A percentile compares a stretch with the other conserved stretches of the same genome.
These are phyloP conservation scores for Pissodes strobi DNA, from an alignment of 1,140 invertebrate genomes.

Conservation along the genomic window DNA sequence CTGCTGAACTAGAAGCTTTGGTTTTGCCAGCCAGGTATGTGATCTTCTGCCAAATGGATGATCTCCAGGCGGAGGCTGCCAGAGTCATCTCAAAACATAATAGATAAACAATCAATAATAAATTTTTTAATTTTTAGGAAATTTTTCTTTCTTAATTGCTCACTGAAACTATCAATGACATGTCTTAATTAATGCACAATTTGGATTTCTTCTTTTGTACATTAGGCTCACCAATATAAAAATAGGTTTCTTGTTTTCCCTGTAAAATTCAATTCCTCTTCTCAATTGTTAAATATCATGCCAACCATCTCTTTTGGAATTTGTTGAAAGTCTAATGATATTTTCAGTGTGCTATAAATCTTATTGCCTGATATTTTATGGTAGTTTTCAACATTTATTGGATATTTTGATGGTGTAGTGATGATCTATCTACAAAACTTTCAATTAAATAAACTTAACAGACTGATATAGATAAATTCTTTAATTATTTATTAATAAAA, in stretches of 20 bases:
- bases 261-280: too few relatives aligned
- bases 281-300: too few relatives aligned
- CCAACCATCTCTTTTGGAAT: too few relatives aligned
- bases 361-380: neutral
- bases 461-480: too few relatives aligned
- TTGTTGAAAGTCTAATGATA: too few relatives aligned
- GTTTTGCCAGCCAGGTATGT: conserved; percentile 89
- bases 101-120: conserved; percentile 42
- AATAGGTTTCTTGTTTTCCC: too few relatives aligned
- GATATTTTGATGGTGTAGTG: neutral
- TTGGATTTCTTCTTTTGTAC: too few relatives aligned
- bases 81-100: conserved; percentile 55
- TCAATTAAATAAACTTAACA: neutral
- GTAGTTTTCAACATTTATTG: conserved; percentile 5
- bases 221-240: too few relatives aligned
- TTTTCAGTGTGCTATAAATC: too few relatives aligned
- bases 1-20: conserved; percentile 86
- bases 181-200: too few relatives aligned
- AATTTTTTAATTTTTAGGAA: neutral
- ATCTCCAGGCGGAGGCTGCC: conserved; percentile 69
- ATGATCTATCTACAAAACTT: neutral
- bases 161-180: too few relatives aligned
- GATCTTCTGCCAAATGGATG: conserved; percentile 78
- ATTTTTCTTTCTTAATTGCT: too few relatives aligned
- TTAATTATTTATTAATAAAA: neutral